Conservation (phyloP, 2,888 invertebrate species). For the Phengaris arion region DNA sequence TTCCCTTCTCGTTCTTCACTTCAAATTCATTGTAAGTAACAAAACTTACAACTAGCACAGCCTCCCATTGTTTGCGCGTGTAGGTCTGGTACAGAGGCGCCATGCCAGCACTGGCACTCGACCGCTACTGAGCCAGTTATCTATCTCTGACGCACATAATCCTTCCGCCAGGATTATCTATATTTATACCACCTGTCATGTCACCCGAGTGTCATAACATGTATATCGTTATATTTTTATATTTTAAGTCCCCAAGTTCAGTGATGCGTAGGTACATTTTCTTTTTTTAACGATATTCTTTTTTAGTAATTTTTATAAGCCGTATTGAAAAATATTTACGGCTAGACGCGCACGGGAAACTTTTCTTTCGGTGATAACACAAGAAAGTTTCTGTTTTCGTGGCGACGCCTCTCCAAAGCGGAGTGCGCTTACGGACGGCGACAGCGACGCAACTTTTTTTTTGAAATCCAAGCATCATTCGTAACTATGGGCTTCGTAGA, state of each 20-base stretch:
- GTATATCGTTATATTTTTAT: slow-evolving; percentile 4
- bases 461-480: too few relatives aligned
- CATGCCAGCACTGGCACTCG: slow-evolving; percentile 45
- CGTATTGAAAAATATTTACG: too few relatives aligned
- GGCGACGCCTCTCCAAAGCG: too few relatives aligned
- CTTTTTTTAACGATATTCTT: neutral
- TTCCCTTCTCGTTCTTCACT: neutral
- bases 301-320: too few relatives aligned
- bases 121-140: slow-evolving; percentile 17
- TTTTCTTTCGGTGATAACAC: too few relatives aligned
- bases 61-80: slow-evolving; percentile 66
- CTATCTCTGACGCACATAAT: slow-evolving; percentile 22
- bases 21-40: neutral
- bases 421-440: too few relatives aligned
- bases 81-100: slow-evolving; percentile 60
- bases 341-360: too few relatives aligned
- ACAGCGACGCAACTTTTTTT: too few relatives aligned
- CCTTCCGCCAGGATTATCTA: slow-evolving; percentile 25
- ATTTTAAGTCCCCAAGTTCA: neutral
- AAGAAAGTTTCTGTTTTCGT: too few relatives aligned
- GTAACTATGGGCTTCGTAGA: too few relatives aligned
- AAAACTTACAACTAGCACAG: slow-evolving; percentile 60
- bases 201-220: neutral
- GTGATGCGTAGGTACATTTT: neutral
- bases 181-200: neutral